A percentile compares a stretch with the other conserved stretches of the same genome.
These are phyloP conservation scores for Ophion obscuratus DNA, from an alignment of 2,888 invertebrate species.

Conservation along the genomic window DNA sequence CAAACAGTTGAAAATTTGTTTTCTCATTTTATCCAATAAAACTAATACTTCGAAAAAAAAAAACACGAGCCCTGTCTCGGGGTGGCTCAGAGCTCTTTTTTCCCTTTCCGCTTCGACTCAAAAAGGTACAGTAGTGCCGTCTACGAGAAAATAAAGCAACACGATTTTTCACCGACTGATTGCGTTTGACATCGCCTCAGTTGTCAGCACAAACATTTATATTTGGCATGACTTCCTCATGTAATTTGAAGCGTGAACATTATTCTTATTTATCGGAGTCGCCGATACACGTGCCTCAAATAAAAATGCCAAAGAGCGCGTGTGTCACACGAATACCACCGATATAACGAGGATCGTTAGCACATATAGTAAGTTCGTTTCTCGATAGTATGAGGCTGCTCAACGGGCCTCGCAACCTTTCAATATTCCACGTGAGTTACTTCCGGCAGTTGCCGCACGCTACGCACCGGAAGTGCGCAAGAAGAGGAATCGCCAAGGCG, in stretches of 20 bases:
- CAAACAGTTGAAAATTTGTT: not conserved
- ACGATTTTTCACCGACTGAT: not conserved
- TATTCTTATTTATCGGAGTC: not conserved
- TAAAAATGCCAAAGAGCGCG: slow-evolving; percentile 33
- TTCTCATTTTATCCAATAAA: too few species aligned
- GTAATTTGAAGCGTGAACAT: not conserved
- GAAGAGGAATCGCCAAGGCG: slow-evolving; percentile 25
- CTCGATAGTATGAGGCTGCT: slow-evolving; percentile 19
- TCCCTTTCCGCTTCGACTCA: too few species aligned
- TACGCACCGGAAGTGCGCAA: slow-evolving; percentile 47
- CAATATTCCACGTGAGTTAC: slow-evolving; percentile 54
- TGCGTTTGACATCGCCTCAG: not conserved
- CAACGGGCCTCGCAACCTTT: slow-evolving; percentile 51
- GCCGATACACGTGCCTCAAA: slow-evolving; percentile 12
- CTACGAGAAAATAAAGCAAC: not conserved
- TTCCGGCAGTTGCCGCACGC: slow-evolving; percentile 44
- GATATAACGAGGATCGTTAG: slow-evolving; percentile 9
- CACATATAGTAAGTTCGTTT: slow-evolving; percentile 23
- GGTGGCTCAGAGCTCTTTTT: too few species aligned
- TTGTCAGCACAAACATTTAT: not conserved
- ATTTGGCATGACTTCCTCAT: not conserved
- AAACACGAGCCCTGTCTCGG: too few species aligned
- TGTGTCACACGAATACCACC: slow-evolving; percentile 28
- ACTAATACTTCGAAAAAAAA: too few species aligned
- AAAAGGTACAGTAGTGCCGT: too few species aligned